phyloP scores from a whole-genome alignment of 2,113 vertebrate species.

The Notarius lentiginosus region DNA sequence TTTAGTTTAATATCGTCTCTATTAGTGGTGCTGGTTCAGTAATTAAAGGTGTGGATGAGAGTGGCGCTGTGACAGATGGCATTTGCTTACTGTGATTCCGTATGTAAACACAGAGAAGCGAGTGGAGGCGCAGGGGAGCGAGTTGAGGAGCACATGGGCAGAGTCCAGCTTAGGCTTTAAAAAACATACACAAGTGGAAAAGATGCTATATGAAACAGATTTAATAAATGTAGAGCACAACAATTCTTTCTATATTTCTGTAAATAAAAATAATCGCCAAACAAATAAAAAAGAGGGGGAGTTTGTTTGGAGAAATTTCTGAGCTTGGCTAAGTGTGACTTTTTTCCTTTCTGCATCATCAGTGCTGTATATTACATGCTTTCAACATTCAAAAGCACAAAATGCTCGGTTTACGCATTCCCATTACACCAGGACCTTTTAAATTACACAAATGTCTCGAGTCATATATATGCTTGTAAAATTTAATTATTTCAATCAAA shows the following conservation, averaged over 20 bases:
- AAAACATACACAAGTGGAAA: conserved; percentile 4
- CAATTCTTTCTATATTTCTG: too few species aligned
- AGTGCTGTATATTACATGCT: background rate
- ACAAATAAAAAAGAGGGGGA: background rate
- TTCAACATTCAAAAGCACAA: background rate
- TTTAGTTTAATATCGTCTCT: conserved; percentile 99
- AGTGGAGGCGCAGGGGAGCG: conserved; percentile 62
- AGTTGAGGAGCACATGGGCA: conserved; percentile 24
- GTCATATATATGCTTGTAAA: background rate
- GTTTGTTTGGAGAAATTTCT: background rate
- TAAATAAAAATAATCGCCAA: background rate
- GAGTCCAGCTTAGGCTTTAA: background rate
- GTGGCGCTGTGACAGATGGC: conserved; percentile 99
- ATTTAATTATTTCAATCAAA: background rate
- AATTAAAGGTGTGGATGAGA: conserved; percentile 98
- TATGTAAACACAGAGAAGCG: conserved; percentile 92
- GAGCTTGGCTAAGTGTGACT: background rate
- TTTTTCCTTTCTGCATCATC: conserved; percentile 1
- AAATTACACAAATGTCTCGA: background rate
- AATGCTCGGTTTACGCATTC: background rate
- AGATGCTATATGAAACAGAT: background rate
- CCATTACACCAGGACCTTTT: background rate
- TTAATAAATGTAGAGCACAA: background rate
- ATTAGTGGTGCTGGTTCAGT: conserved; percentile 98
- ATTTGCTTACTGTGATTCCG: conserved; percentile 97